phyloP scores from a whole-genome alignment of 35 echinoderm and acorn worm genomes.

The Ophiothrix spiculata region DNA sequence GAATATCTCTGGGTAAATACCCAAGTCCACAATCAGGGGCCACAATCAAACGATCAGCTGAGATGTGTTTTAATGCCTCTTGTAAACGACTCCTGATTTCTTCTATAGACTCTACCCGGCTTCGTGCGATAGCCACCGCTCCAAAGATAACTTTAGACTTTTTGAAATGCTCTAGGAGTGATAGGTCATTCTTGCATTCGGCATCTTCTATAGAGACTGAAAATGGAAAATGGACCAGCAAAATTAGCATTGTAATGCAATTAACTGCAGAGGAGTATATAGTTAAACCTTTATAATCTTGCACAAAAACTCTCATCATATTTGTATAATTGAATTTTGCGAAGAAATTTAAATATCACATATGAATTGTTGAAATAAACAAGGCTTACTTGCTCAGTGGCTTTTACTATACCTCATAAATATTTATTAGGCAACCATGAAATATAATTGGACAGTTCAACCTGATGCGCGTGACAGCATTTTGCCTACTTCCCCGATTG shows the following conservation, averaged over 20 bases:
- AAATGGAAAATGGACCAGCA: no score
- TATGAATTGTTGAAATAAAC: no score
- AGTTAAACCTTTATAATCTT: neutral
- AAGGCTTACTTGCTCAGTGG: no score
- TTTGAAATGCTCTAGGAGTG: constrained; percentile 41
- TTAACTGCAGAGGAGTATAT: neutral
- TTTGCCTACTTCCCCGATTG: no score
- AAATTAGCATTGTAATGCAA: no score
- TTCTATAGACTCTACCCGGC: constrained; percentile 38
- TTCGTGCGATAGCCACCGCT: constrained; percentile 40
- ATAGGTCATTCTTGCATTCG: constrained; percentile 50
- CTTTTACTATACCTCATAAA: no score
- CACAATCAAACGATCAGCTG: constrained; percentile 36
- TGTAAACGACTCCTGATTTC: constrained; percentile 48
- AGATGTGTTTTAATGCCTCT: constrained; percentile 39
- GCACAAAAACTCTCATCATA: no score
- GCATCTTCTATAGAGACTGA: constrained; percentile 74
- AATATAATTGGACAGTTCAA: no score
- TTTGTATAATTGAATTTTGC: no score
- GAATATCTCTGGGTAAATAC: constrained; percentile 49
- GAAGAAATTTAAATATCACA: no score
- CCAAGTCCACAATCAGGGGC: constrained; percentile 72
- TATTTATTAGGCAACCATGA: no score
- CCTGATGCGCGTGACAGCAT: no score
- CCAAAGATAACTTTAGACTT: constrained; percentile 58